Percentiles rank a stretch among this genome's conserved stretches.
Conservation (phyloP, 2,888 invertebrate species). For the Gryllus longicercus region DNA sequence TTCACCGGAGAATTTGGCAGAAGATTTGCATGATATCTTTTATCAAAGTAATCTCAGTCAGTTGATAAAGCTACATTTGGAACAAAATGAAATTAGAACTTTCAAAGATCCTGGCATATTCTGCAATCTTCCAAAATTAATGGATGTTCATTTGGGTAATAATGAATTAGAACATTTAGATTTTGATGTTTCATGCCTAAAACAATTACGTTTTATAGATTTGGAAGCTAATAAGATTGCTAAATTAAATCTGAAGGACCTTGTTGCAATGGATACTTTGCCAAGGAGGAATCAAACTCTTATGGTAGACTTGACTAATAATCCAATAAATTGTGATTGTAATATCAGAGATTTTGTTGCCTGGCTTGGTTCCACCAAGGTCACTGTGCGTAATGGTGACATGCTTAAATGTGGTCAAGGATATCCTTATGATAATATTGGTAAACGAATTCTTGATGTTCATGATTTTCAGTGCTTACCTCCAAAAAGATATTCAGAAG, state of each 20-base stretch:
- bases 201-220: slow-evolving; percentile 63
- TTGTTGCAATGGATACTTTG: slow-evolving; percentile 56
- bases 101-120: slow-evolving; percentile 65
- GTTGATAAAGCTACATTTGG: slow-evolving; percentile 67
- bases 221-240: slow-evolving; percentile 64
- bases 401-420: slow-evolving; percentile 52
- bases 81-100: slow-evolving; percentile 69
- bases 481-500: slow-evolving; percentile 20
- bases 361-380: slow-evolving; percentile 62
- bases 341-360: slow-evolving; percentile 57
- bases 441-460: slow-evolving; percentile 39
- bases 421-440: slow-evolving; percentile 42
- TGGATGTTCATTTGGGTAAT: slow-evolving; percentile 67
- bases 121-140: slow-evolving; percentile 63
- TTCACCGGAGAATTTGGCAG: slow-evolving; percentile 57
- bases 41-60: slow-evolving; percentile 62
- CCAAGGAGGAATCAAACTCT: slow-evolving; percentile 51
- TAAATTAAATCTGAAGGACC: slow-evolving; percentile 55
- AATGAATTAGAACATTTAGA: slow-evolving; percentile 59
- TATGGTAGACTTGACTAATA: slow-evolving; percentile 61
- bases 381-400: slow-evolving; percentile 57
- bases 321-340: slow-evolving; percentile 68
- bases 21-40: slow-evolving; percentile 68
- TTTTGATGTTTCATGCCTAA: slow-evolving; percentile 64
- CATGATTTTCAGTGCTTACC: slow-evolving; percentile 38